Percentiles rank a stretch among this genome's conserved stretches.
Evolutionary conservation across 2,888 invertebrate genomes (phyloP).

Genomic region (Stramonita haemastoma): DNA sequence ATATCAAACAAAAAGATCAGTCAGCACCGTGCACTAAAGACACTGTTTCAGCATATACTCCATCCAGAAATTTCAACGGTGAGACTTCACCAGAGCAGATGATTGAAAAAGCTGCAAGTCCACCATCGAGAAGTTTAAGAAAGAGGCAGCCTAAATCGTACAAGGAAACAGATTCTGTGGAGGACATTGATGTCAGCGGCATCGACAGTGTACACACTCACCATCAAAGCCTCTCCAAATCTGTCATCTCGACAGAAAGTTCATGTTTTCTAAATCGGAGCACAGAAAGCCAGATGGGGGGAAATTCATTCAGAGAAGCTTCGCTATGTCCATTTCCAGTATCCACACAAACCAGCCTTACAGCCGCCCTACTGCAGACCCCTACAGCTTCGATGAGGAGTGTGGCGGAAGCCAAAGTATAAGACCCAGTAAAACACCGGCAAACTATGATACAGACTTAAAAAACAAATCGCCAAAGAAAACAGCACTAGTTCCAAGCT

Average conservation of each 20-base stretch:
- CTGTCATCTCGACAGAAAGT: constrained; percentile 16
- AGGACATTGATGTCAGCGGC: background rate
- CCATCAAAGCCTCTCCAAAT: background rate
- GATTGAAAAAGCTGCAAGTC: background rate
- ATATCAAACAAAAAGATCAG: background rate
- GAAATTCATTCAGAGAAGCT: constrained; percentile 12
- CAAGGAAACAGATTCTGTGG: constrained; percentile 16
- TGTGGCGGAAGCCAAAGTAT: background rate
- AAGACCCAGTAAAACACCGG: background rate
- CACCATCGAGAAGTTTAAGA: constrained; percentile 11
- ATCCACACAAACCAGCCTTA: background rate
- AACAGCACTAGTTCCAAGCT: background rate
- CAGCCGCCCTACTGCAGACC: constrained; percentile 20
- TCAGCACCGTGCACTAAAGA: background rate
- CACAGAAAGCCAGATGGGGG: background rate
- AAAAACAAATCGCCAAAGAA: background rate
- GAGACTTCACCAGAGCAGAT: background rate
- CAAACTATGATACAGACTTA: background rate
- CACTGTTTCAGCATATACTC: background rate
- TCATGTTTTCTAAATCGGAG: constrained; percentile 27
- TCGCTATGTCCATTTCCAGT: constrained; percentile 31
- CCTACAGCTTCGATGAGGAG: constrained; percentile 33
- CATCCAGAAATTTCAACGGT: background rate
- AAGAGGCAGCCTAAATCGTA: constrained; percentile 38
- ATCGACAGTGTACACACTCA: background rate